phyloP scores from a whole-genome alignment of 2,888 invertebrate genomes.

The Nebria brevicollis region DNA sequence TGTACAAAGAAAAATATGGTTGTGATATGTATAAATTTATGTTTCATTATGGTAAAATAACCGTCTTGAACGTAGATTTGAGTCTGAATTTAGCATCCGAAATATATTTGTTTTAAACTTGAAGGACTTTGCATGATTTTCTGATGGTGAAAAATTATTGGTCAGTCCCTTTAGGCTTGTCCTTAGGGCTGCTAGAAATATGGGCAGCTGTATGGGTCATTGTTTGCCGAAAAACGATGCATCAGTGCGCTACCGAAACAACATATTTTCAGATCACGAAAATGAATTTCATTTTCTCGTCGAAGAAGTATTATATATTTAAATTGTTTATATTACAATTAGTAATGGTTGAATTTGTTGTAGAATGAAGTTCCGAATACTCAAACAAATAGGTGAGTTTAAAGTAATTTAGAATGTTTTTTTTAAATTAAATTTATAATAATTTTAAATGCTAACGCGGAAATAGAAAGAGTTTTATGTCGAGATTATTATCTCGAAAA shows the following conservation, averaged over 20 bases:
- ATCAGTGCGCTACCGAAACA: conserved; percentile 42
- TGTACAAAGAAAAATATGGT: not conserved
- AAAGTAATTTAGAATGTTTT: not conserved
- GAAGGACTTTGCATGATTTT: conserved; percentile 24
- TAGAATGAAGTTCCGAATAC: conserved; percentile 17
- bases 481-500: conserved; percentile 57
- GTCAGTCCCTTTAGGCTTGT: conserved; percentile 60
- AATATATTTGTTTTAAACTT: conserved; percentile 15
- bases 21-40: not conserved
- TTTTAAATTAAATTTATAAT: conserved; percentile 30
- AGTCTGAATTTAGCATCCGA: not conserved
- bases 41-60: conserved; percentile 4
- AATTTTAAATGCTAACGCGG: conserved; percentile 54
- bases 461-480: conserved; percentile 57
- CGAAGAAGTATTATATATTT: conserved; percentile 53
- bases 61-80: not conserved
- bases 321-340: conserved; percentile 18
- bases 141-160: conserved; percentile 58
- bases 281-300: conserved; percentile 56
- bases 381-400: conserved; percentile 37
- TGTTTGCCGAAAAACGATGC: conserved; percentile 60
- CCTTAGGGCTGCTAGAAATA: conserved; percentile 58
- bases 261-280: conserved; percentile 40
- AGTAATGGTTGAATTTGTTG: conserved; percentile 36
- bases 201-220: conserved; percentile 66